Evolutionary conservation across 2,797 vertebrate species (phyloP), one percentile per base, ranked within the genome.

Genomic region (Odontamblyopus rebecca): DNA sequence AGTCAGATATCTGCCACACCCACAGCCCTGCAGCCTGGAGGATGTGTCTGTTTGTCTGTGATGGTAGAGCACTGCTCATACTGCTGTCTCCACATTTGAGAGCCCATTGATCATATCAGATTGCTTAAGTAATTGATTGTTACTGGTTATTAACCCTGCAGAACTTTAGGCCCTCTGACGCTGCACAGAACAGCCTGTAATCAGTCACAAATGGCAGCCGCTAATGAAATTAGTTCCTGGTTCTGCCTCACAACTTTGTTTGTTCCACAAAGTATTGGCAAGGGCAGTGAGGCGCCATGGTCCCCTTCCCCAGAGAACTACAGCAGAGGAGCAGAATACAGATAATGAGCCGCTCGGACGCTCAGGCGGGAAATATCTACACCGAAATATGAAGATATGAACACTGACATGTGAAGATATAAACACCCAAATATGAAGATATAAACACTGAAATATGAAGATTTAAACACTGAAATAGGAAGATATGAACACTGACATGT

Each of bases 151-250:
- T 94, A 94, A 94, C 92, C 93, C 92, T 86, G 62, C 76, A 86
- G 92, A 94, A 90, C 93, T 91, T 87, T 90, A 86, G 90, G 87
- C 90, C 90, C 79, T 73, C 81, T 86, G 82, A 75, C 75, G 81
- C 79, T 77, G 82, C 73, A 73, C 86, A 89, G 83, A 90, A 91
- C 90, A 90, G 87, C 72, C 85, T 90, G 91, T 91, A 94, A 94
- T 94, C 93, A 94, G 90, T 93, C 92, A 94, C 90, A 89, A 94
- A 90, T 93, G 91, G 92, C 91, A 93, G 89, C 84, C 79, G 66
- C 92, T 94, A 94, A 94, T 94, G 91, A 93, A 94, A 94, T 94
- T 92, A 94, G 91, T 93, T 94, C 90, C 90, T 91, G 86, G 90
- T 94, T 94, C 91, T 93, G 91, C 92, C 82, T 91, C 85, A 85